These are phyloP conservation scores for Oryzias dopingdopingensis DNA, from an alignment of 2,797 vertebrate genomes.

Conservation along the genomic window DNA sequence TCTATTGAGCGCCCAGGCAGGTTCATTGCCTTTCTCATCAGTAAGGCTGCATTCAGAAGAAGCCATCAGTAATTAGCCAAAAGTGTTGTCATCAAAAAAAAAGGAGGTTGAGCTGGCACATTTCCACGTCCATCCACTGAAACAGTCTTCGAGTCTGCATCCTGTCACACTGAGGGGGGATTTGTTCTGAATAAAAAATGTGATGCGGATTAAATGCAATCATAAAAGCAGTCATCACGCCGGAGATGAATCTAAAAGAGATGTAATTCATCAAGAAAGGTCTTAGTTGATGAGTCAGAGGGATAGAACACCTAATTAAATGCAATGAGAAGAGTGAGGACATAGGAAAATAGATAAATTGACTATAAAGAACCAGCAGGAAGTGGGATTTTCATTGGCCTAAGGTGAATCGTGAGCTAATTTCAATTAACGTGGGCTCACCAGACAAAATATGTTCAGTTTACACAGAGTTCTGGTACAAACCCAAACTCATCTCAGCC, in stretches of 20 bases:
- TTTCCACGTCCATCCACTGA: conserved; percentile 45
- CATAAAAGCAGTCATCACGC: conserved; percentile 52
- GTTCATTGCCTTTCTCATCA: conserved; percentile 63
- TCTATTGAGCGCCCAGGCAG: conserved; percentile 66
- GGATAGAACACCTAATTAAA: conserved; percentile 64
- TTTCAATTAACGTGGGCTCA: conserved; percentile 61
- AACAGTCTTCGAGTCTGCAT: conserved; percentile 44
- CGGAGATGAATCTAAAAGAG: conserved; percentile 68
- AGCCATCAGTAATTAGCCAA: conserved; percentile 71
- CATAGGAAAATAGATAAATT: conserved; percentile 54
- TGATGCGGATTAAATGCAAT: conserved; percentile 71
- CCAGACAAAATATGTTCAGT: conserved; percentile 42
- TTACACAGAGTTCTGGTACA: conserved; percentile 31
- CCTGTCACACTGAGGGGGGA: conserved; percentile 53
- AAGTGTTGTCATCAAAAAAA: conserved; percentile 68
- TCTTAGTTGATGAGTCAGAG: conserved; percentile 67
- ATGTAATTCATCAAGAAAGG: conserved; percentile 70
- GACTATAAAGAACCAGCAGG: conserved; percentile 59
- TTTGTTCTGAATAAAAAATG: conserved; percentile 70
- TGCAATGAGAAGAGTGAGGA: conserved; percentile 42
- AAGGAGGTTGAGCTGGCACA: conserved; percentile 56
- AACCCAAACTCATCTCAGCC: conserved; percentile 16
- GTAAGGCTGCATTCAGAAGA: conserved; percentile 55
- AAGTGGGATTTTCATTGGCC: conserved; percentile 61
- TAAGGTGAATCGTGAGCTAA: conserved; percentile 58